Conservation (phyloP, 2,888 invertebrate species). For the Charanyca ferruginea region DNA sequence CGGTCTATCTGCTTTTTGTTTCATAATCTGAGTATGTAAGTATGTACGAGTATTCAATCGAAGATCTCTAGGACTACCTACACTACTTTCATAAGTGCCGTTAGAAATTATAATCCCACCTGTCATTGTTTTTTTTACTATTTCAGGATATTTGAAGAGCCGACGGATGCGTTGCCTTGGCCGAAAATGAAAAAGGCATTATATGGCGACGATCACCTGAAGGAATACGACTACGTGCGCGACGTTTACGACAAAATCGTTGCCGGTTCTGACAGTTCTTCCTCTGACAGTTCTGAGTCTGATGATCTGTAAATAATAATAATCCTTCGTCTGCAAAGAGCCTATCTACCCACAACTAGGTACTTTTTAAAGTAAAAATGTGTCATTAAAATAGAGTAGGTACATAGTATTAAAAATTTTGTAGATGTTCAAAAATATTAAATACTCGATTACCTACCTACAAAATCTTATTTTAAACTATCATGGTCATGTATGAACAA, state of each 20-base stretch:
- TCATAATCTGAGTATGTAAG: no score
- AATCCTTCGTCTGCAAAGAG: not conserved
- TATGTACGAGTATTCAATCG: no score
- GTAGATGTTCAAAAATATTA: constrained; percentile 2
- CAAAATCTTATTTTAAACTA: no score
- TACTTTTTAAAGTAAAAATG: not conserved
- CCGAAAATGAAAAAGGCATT: constrained; percentile 67
- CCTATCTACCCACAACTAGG: not conserved
- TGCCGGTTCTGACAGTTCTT: not conserved
- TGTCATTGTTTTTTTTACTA: not conserved
- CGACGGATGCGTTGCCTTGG: constrained; percentile 71
- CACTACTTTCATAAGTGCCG: no score
- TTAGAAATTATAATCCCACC: no score
- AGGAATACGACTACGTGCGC: constrained; percentile 74
- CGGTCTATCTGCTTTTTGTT: no score
- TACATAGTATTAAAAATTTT: constrained; percentile 1
- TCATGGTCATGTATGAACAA: not conserved
- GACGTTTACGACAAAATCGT: constrained; percentile 74
- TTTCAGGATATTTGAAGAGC: constrained; percentile 73
- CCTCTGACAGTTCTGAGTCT: not conserved
- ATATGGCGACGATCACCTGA: constrained; percentile 51
- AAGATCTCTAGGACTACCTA: no score
- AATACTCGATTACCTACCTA: no score
- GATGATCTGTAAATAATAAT: not conserved
- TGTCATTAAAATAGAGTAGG: not conserved